A percentile compares a stretch with the other conserved stretches of the same genome.
Evolutionary conservation across 2,113 vertebrate genomes (phyloP).

Genomic region (Amphiprion percula): DNA sequence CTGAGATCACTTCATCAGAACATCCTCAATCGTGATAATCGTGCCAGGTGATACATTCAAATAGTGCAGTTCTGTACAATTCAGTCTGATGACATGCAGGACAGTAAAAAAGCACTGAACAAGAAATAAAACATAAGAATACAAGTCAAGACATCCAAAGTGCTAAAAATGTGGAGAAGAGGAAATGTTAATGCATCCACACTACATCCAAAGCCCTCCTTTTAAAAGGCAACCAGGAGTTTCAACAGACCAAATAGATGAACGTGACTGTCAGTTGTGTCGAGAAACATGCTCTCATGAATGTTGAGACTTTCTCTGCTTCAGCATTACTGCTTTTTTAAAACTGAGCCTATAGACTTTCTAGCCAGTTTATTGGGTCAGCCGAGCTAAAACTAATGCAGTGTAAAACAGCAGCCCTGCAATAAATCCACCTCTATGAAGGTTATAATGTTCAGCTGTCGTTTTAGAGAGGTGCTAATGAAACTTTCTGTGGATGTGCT

Average conservation of each 20-base stretch:
- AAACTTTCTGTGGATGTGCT: too few relatives aligned
- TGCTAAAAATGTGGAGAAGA: not conserved
- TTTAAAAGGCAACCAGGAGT: not conserved
- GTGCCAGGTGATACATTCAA: conserved; percentile 14
- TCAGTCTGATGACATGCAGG: not conserved
- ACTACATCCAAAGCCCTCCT: not conserved
- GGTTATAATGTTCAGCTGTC: too few relatives aligned
- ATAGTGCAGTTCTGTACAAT: not conserved
- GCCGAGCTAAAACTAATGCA: too few relatives aligned
- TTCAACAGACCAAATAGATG: not conserved
- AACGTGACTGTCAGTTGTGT: too few relatives aligned
- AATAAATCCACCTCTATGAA: too few relatives aligned
- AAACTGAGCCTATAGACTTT: not conserved
- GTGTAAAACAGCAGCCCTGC: too few relatives aligned
- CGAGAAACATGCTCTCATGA: not conserved
- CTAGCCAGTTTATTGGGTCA: not conserved
- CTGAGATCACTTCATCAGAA: conserved; percentile 27
- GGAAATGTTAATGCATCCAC: not conserved
- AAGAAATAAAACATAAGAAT: not conserved
- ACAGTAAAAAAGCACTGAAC: not conserved
- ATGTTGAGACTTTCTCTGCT: not conserved
- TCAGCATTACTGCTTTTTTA: not conserved
- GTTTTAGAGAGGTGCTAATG: too few relatives aligned
- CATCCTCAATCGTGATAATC: conserved; percentile 3
- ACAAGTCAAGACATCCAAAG: not conserved